Percentiles rank a stretch among this genome's conserved stretches.
phyloP scores from a whole-genome alignment of 2,113 vertebrate genomes.

The Gadus chalcogrammus region DNA sequence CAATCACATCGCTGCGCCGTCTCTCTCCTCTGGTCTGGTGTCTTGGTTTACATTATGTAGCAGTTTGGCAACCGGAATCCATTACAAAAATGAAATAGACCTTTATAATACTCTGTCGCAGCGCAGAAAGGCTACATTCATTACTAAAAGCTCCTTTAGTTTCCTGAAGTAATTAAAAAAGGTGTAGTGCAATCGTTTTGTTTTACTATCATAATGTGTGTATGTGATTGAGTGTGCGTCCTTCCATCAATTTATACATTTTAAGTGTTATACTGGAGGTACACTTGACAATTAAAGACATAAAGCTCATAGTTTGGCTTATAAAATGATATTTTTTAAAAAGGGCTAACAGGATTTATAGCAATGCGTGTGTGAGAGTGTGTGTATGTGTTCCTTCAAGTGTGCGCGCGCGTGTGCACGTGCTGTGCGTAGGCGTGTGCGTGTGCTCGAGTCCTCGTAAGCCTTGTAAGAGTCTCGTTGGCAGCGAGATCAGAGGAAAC shows the following conservation, averaged over 20 bases:
- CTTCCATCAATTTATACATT: neutral
- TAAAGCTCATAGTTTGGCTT: conserved; percentile 31
- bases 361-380: conserved; percentile 35
- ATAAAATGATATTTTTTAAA: conserved; percentile 43
- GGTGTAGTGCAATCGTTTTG: neutral
- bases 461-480: conserved; percentile 56
- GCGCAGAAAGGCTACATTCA: conserved; percentile 44
- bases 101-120: conserved; percentile 48
- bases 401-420: neutral
- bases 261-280: neutral
- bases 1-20: conserved; percentile 53
- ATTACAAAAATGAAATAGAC: conserved; percentile 42
- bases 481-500: conserved; percentile 66
- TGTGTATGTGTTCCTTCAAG: conserved; percentile 23
- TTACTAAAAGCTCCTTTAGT: conserved; percentile 11
- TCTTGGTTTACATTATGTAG: conserved; percentile 47
- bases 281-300: conserved; percentile 26
- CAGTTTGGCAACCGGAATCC: conserved; percentile 52
- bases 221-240: neutral
- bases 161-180: conserved; percentile 5
- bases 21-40: conserved; percentile 53
- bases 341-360: conserved; percentile 54
- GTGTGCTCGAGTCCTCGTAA: conserved; percentile 50
- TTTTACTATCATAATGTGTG: neutral
- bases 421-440: conserved; percentile 6